Conservation (phyloP, 2,888 invertebrate genomes). For the Tenthredo amoena region DNA sequence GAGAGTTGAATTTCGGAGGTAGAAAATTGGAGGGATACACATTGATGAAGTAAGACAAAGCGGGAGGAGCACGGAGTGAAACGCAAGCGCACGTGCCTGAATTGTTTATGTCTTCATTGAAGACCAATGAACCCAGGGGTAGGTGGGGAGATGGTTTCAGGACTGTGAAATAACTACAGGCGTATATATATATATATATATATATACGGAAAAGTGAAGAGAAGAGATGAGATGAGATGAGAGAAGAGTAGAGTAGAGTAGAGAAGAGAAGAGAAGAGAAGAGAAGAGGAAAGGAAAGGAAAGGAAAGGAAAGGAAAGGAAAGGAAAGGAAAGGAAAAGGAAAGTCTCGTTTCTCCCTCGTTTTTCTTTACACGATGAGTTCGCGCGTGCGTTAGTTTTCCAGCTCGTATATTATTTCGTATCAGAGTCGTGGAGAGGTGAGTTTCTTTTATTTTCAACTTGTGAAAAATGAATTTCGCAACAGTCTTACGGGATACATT, state of each 20-base stretch:
- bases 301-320: too few relatives aligned
- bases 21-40: not conserved
- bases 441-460: not conserved
- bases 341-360: not conserved
- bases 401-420: constrained; percentile 5
- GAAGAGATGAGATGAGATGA: not conserved
- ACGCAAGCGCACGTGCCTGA: constrained; percentile 44
- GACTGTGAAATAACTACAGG: not conserved
- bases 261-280: too few relatives aligned
- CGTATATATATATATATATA: too few relatives aligned
- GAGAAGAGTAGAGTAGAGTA: not conserved
- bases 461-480: not conserved
- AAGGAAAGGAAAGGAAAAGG: not conserved
- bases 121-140: constrained; percentile 37
- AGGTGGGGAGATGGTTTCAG: not conserved
- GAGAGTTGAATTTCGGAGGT: not conserved
- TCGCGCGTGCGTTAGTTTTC: not conserved
- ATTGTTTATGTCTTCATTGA: constrained; percentile 47
- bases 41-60: not conserved
- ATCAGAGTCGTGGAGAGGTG: not conserved
- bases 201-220: not conserved
- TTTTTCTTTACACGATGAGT: not conserved
- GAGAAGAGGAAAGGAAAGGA: too few relatives aligned
- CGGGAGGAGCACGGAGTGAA: not conserved
- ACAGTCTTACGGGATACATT: not conserved